These are phyloP conservation scores for Venusia cambrica DNA, from an alignment of 2,888 invertebrate genomes.

Conservation along the genomic window DNA sequence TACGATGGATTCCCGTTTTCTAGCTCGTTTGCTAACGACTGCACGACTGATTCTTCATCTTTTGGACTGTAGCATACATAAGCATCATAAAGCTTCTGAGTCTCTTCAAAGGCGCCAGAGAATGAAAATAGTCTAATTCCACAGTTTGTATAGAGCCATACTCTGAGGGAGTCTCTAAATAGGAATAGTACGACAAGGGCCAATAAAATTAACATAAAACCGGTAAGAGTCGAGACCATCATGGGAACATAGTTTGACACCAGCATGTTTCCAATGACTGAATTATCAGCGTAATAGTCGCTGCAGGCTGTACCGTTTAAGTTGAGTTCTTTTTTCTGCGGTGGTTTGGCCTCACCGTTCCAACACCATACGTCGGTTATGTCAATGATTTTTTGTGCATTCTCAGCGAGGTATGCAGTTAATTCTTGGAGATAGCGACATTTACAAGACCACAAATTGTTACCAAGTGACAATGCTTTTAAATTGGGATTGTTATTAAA, in stretches of 20 bases:
- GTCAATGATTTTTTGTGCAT: constrained; percentile 89
- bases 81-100: constrained; percentile 94
- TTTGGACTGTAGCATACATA: constrained; percentile 96
- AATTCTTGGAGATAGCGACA: constrained; percentile 93
- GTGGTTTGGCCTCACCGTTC: constrained; percentile 87
- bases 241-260: constrained; percentile 92
- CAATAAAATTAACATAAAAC: constrained; percentile 88
- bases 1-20: constrained; percentile 91
- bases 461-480: constrained; percentile 88
- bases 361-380: constrained; percentile 90
- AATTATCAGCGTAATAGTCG: constrained; percentile 91
- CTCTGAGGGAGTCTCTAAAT: constrained; percentile 91
- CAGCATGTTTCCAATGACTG: constrained; percentile 90
- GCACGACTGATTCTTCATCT: constrained; percentile 94
- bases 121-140: constrained; percentile 91
- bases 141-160: constrained; percentile 93
- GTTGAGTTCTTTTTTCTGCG: constrained; percentile 89
- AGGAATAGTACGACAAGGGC: constrained; percentile 89
- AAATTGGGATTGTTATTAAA: constrained; percentile 85
- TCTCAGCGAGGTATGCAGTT: constrained; percentile 90
- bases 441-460: constrained; percentile 94
- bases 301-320: constrained; percentile 93
- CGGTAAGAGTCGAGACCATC: constrained; percentile 89
- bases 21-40: constrained; percentile 90
- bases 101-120: constrained; percentile 86